phyloP scores from a whole-genome alignment of 2,888 invertebrate species.

The Agriopis aurantiaria region DNA sequence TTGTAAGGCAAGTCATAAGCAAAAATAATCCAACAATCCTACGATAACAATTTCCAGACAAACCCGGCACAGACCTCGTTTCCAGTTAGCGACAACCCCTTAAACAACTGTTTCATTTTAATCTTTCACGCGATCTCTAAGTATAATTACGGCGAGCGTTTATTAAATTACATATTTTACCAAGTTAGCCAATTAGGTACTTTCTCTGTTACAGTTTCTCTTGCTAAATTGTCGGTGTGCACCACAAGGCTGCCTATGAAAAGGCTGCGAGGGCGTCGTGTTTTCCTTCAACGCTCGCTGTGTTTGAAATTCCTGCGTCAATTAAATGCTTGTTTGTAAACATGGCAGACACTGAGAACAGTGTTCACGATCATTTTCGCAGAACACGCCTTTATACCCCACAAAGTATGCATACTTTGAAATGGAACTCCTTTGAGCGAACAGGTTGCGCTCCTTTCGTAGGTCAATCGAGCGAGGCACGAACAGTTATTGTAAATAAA shows the following conservation, averaged over 20 bases:
- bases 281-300: slow-evolving; percentile 69
- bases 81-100: slow-evolving; percentile 30
- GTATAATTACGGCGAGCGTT: slow-evolving; percentile 35
- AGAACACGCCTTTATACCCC: slow-evolving; percentile 64
- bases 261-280: slow-evolving; percentile 59
- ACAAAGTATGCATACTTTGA: slow-evolving; percentile 54
- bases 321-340: slow-evolving; percentile 81
- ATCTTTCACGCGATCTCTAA: slow-evolving; percentile 37
- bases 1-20: slow-evolving; percentile 3
- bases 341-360: slow-evolving; percentile 66
- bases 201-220: slow-evolving; percentile 39
- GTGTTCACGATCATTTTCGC: slow-evolving; percentile 67
- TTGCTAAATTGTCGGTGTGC: slow-evolving; percentile 48
- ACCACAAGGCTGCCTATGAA: slow-evolving; percentile 48
- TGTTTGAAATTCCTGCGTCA: slow-evolving; percentile 80
- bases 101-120: slow-evolving; percentile 37
- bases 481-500: slow-evolving; percentile 42
- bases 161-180: slow-evolving; percentile 40
- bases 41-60: slow-evolving; percentile 33
- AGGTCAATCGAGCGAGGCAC: slow-evolving; percentile 51
- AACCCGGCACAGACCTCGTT: slow-evolving; percentile 11
- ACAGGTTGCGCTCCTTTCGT: slow-evolving; percentile 41
- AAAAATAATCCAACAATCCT: slow-evolving; percentile 17
- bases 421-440: slow-evolving; percentile 61
- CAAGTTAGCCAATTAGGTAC: slow-evolving; percentile 38